phyloP scores from a whole-genome alignment of 2,888 invertebrate species.

The Plebejus argus region DNA sequence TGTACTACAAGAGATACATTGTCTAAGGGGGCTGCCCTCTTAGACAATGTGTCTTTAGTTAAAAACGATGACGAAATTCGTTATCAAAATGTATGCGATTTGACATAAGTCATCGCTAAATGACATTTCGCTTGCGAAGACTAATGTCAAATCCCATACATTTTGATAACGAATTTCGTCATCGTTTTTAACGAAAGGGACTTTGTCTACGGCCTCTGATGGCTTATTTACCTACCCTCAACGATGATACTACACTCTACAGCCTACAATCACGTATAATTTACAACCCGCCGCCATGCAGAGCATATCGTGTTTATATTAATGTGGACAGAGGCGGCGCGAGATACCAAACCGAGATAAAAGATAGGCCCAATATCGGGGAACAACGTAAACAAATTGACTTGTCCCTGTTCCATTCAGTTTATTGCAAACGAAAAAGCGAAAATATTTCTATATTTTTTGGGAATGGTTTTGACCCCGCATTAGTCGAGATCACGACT shows the following conservation, averaged over 20 bases:
- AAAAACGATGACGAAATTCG: no score
- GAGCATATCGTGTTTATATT: conserved; percentile 28
- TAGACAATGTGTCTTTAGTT: no score
- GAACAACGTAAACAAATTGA: conserved; percentile 28
- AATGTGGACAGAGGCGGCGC: conserved; percentile 17
- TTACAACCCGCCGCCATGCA: conserved; percentile 1
- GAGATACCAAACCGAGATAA: conserved; percentile 22
- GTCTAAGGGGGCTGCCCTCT: no score
- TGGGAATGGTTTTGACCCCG: not conserved
- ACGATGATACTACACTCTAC: not conserved
- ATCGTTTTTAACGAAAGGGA: no score
- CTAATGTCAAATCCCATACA: no score
- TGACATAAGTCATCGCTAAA: no score
- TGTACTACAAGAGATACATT: no score
- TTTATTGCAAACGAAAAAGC: conserved; percentile 28
- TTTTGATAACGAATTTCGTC: no score
- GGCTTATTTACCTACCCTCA: not conserved
- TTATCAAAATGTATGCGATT: no score
- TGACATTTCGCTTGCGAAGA: no score
- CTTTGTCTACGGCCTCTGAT: no score
- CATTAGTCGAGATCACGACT: not conserved
- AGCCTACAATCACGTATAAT: not conserved
- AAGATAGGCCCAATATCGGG: conserved; percentile 28
- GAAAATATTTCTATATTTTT: conserved; percentile 18
- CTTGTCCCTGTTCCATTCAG: conserved; percentile 28